Evolutionary conservation across 2,888 invertebrate genomes (phyloP), one percentile per base, ranked within the genome.

Genomic region (Phymatocera aterrima): DNA sequence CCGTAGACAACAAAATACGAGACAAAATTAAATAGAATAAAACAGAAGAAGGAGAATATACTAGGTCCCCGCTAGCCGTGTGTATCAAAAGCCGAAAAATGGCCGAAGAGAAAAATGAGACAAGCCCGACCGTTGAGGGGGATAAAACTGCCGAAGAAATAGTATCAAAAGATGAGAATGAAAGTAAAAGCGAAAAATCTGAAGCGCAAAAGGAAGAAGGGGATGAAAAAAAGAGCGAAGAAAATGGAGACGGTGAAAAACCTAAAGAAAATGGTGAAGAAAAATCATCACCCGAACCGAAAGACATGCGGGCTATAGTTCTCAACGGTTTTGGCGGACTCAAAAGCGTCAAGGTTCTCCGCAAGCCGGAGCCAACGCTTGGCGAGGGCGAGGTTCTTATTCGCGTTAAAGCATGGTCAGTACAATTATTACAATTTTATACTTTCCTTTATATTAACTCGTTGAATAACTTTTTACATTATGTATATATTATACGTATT

Each of bases 331-430:
- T 96, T 91, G 97, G 97, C 54, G 97, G 97, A 60, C 92, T 96
- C 81, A 97, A 97, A 91, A 94, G 95, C 89, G 95, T 97, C 85
- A 97, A 97, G 92, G 94, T 96, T 83, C 93, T 95, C 87, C 96
- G 95, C 91, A 95, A 95, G 88, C 95, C 96, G 34, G 96, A 96
- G 89, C 95, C 96, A 54, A 91, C 94, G 84, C 89, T 93, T 78
- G 93, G 91, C 84, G 94, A 95, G 88, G 95, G 95, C 85, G 95
- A 97, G 91, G 95, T 97, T 81, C 93, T 96, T 80, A 95, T 97
- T 87, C 93, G 96, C 84, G 96, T 97, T 78, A 96, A 95, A 91
- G 96, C 97, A 87, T 96, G 97, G 97, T 97, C 88, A 95, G 96
- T 94, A 81, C 80, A 4, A 81, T 46, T 24, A 70, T 18, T 21